Evolutionary conservation across 2,113 vertebrate genomes (phyloP).

Genomic region (Charina bottae): DNA sequence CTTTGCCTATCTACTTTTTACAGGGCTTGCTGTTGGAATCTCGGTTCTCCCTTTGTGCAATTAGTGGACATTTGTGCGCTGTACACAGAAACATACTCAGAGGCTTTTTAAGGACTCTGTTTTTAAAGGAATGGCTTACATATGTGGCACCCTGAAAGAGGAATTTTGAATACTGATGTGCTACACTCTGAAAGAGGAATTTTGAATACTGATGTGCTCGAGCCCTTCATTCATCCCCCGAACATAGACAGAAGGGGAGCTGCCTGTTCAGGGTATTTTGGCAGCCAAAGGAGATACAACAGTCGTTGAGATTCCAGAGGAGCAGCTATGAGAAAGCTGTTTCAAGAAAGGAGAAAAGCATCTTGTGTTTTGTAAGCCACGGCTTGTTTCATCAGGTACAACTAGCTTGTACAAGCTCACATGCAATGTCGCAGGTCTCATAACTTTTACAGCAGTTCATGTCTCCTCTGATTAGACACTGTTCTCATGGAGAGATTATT

Average conservation of each 20-base stretch:
- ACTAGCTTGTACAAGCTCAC: not conserved
- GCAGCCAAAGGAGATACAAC: conserved; percentile 48
- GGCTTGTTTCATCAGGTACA: not conserved
- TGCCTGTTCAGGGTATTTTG: conserved; percentile 66
- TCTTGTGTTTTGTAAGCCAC: not conserved
- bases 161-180: conserved; percentile 73
- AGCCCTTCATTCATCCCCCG: conserved; percentile 74
- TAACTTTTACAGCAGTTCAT: not conserved
- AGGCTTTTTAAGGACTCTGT: conserved; percentile 75
- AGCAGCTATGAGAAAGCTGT: not conserved
- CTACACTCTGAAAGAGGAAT: conserved; percentile 70
- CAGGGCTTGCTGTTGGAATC: conserved; percentile 81
- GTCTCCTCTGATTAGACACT: not conserved
- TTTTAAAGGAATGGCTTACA: conserved; percentile 79
- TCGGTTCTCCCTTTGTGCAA: conserved; percentile 80
- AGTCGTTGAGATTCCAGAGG: conserved; percentile 22
- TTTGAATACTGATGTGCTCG: conserved; percentile 74
- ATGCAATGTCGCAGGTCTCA: not conserved
- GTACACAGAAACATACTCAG: conserved; percentile 72
- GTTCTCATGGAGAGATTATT: not conserved
- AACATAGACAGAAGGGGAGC: conserved; percentile 64
- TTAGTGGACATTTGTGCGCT: conserved; percentile 84
- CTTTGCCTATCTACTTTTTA: conserved; percentile 84
- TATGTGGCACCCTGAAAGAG: conserved; percentile 71
- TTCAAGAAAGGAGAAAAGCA: not conserved